Evolutionary conservation across 2,797 vertebrate genomes (phyloP).

Genomic region (Premnoplex brunnescens): DNA sequence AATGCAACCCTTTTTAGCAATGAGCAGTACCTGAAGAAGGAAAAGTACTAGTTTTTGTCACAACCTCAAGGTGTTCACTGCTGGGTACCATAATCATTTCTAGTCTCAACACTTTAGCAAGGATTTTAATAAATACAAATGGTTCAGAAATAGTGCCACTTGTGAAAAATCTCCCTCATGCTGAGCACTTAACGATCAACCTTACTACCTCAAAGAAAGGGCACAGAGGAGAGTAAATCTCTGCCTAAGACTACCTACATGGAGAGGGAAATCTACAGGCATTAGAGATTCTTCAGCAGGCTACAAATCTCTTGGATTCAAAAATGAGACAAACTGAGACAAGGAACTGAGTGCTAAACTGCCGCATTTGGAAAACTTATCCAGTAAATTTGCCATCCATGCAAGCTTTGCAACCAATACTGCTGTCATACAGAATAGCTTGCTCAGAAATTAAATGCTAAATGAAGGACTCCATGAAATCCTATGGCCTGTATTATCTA

Average conservation of each 20-base stretch:
- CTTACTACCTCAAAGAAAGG: not conserved
- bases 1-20: not conserved
- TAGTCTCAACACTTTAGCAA: not conserved
- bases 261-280: not conserved
- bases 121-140: not conserved
- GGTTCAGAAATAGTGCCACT: not conserved
- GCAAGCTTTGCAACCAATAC: constrained; percentile 15
- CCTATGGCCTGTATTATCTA: not conserved
- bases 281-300: not conserved
- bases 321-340: not conserved
- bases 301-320: not conserved
- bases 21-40: not conserved
- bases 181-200: not conserved
- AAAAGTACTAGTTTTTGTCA: not conserved
- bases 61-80: not conserved
- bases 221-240: not conserved
- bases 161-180: not conserved
- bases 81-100: not conserved
- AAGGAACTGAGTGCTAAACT: not conserved
- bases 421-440: constrained; percentile 16
- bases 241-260: not conserved
- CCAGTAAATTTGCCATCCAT: not conserved
- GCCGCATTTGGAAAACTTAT: not conserved
- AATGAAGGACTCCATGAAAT: constrained; percentile 11
- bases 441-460: constrained; percentile 5